Base-by-base conservation (phyloP, 1,140 invertebrate species). In the Dendroctonus valens region DNA sequence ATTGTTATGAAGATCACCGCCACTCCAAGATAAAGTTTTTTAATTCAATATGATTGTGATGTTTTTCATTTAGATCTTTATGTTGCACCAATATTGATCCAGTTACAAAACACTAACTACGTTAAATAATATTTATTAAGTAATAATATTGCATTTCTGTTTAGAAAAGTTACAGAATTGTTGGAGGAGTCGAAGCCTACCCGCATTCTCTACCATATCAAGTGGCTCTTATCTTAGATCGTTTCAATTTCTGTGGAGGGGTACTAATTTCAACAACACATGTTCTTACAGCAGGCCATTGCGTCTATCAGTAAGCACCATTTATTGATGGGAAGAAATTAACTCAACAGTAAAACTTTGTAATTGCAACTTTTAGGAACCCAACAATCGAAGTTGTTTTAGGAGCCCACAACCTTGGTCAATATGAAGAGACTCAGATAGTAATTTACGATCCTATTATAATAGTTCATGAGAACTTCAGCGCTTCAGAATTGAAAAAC, bases 271-370 rank as follows among this genome's bases (percentile, higher is more conserved):
- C 80, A 59, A 74, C 75, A 41, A 76, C 77, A 70, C 82, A 81
- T 73, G 80, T 86, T 6, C 65, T 86, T n/a, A 86, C 84, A 3
- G 85, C 84, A 0, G 84, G 83, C 11, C 85, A 86, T 71, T 86
- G 65, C 38, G 44, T 49, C 46, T 54, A 15, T 7, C n/a, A 14
- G 59, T 63, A 63, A 63, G 59, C 8, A 48, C 40, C 8, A 58
- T 41, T 41, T 41, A 26, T 26, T 26, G 3, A 26, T 26, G 26
- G 3, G 26, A 26, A 26, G 1, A 26, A 26, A 3, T 26, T 26
- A 26, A 26, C 1, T 26, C 26, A 26, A 26, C 26, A 26, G 26
- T 1, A 26, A 26, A 26, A 26, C 26, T 26, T 26, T 26, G 26
- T 2, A 26, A 26, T 26, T 26, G 26, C 26, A 26, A 26, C 3